Percentiles rank a stretch among this genome's conserved stretches.
Evolutionary conservation across 2,797 vertebrate genomes (phyloP).

Genomic region (Poecilia picta): DNA sequence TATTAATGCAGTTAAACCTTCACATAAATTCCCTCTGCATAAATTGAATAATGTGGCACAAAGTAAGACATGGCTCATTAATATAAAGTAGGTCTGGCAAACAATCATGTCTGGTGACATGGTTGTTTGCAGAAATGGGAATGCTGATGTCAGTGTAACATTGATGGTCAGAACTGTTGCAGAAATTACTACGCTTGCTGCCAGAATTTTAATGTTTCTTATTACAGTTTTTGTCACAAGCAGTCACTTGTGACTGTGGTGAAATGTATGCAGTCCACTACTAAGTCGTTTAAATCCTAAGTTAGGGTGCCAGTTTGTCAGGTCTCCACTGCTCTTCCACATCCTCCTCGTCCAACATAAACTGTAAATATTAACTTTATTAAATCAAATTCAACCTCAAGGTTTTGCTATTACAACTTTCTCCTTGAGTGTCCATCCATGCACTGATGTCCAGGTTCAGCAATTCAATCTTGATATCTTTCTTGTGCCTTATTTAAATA

Average conservation of each 20-base stretch:
- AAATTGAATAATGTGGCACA: neutral
- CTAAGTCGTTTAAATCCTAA: neutral
- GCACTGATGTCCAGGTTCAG: neutral
- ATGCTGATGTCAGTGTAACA: neutral
- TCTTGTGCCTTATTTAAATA: neutral
- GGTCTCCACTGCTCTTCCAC: neutral
- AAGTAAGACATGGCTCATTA: neutral
- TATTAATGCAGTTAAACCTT: neutral
- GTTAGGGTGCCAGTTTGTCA: neutral
- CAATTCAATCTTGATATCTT: neutral
- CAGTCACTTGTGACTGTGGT: neutral
- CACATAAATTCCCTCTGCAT: neutral
- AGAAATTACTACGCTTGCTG: neutral
- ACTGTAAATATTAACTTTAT: neutral
- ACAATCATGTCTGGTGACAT: neutral
- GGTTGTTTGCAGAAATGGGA: neutral
- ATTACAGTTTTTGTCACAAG: neutral
- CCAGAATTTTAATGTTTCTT: neutral
- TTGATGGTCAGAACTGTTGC: neutral
- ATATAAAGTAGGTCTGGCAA: neutral
- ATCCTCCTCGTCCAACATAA: neutral
- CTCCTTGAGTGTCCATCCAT: neutral
- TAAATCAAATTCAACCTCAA: neutral
- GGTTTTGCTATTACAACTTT: neutral
- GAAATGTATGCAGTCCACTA: neutral